Base-by-base conservation (phyloP, 2,888 invertebrate species). In the Oscheius sp. region DNA sequence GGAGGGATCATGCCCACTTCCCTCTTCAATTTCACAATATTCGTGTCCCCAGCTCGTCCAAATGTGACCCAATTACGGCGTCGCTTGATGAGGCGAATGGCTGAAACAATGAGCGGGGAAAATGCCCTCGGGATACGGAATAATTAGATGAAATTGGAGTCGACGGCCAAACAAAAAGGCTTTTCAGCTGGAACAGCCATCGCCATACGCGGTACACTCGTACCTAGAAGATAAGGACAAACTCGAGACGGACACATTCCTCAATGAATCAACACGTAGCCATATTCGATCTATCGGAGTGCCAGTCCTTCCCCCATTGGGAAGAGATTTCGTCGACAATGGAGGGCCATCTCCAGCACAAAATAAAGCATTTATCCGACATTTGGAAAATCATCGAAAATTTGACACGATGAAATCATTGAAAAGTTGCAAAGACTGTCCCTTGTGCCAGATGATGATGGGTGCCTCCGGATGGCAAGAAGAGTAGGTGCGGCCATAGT, bases 221-320 rank as follows among this genome's bases (percentile, higher is more conserved):
- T 80, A 80, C 53, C 72, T 76, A 23, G 80, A 80, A 52, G 80
- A 80, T 55, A 76, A 52, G 18, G 63, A 73, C 23, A 66, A 72
- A 29, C 58, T 75, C n/a, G 76, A 76, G 56, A 70, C 72, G n/a
- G 69, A 76, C 18, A 69, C 74, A 9, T 53, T 41, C 52, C 35
- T 53, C 9, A 46, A 73, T 23, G 63, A 68, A 27, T 69, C 73
- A 29, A 68, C 53, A 7, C 75, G 74, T 27, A 72, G 76, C 49
- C 81, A 79, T 66, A 79, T 81, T 61, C 74, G 75, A 45, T 76
- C 77, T n/a, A 77, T 81, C 25, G 81, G 81, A 46, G 79, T 81
- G 3, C 79, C 81, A n/a, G 81, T 81, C 1, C 72, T 81, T 2
- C 81, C 81, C 2, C 75, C 75, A 55, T 75, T 80, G n/a, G 75